Evolutionary conservation across 2,888 invertebrate species (phyloP).

Genomic region (Ectropis crepuscularia): DNA sequence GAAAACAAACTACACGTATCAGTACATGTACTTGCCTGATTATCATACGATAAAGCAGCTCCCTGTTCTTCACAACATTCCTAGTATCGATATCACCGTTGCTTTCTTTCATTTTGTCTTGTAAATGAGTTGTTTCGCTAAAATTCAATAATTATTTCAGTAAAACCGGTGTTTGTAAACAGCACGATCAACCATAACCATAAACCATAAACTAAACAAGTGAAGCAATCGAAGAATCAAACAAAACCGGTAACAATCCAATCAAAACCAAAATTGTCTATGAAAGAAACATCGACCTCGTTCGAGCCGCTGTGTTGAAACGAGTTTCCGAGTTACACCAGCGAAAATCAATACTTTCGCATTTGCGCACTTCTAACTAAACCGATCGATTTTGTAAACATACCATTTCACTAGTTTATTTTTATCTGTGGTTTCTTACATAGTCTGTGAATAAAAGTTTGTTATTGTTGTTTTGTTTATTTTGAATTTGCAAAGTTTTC

Average conservation of each 20-base stretch:
- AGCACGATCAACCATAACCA: neutral
- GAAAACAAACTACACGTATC: neutral
- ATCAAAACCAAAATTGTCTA: neutral
- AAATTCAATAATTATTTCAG: neutral
- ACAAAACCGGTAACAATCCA: neutral
- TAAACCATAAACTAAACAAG: neutral
- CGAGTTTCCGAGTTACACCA: neutral
- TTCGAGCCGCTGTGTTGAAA: neutral
- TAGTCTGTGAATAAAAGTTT: neutral
- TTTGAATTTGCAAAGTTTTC: neutral
- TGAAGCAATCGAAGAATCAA: too few relatives aligned
- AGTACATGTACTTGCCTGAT: constrained; percentile 87
- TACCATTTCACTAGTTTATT: neutral
- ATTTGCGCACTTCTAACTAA: constrained; percentile 13
- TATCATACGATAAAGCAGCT: constrained; percentile 94
- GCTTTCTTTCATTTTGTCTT: constrained; percentile 70
- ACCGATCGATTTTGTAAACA: constrained; percentile 1
- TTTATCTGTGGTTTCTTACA: constrained; percentile 1
- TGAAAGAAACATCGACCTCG: constrained; percentile 4
- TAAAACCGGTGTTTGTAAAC: constrained; percentile 25
- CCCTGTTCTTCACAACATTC: constrained; percentile 94
- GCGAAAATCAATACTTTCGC: constrained; percentile 21
- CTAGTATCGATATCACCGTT: constrained; percentile 85
- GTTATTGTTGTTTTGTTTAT: constrained; percentile 1
- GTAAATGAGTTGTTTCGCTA: neutral